Evolutionary conservation across 2,797 vertebrate species (phyloP).

Genomic region (Onychomys arenicola): DNA sequence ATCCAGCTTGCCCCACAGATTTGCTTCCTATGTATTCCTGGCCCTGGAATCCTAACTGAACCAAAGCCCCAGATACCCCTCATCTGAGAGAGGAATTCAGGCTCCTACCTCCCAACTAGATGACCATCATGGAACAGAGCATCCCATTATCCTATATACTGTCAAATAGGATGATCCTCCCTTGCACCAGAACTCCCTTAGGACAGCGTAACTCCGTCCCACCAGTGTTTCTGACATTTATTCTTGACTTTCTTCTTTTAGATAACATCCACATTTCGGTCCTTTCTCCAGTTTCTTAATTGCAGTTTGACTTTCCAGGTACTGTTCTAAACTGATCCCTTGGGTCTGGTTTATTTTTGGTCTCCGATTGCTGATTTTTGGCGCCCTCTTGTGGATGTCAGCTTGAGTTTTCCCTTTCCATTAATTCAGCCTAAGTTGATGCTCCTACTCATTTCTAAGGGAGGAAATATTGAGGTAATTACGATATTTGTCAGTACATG

Average conservation of each 20-base stretch:
- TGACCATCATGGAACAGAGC: neutral
- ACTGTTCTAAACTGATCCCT: neutral
- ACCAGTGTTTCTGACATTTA: neutral
- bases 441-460: neutral
- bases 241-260: neutral
- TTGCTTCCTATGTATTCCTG: neutral
- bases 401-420: neutral
- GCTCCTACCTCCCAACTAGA: neutral
- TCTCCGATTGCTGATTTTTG: conserved; percentile 65
- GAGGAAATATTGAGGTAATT: neutral
- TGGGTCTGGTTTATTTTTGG: neutral
- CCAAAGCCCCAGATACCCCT: neutral
- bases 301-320: neutral
- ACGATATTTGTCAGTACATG: neutral
- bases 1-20: neutral
- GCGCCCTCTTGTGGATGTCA: conserved; percentile 75
- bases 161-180: neutral
- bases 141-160: neutral
- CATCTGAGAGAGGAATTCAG: neutral
- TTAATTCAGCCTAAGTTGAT: neutral
- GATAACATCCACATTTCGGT: neutral
- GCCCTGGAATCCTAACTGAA: neutral
- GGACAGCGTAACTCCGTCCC: neutral
- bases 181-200: neutral
- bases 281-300: neutral